These are phyloP conservation scores for Acipenser oxyrinchus DNA, from an alignment of 2,797 vertebrate species.

Conservation along the genomic window DNA sequence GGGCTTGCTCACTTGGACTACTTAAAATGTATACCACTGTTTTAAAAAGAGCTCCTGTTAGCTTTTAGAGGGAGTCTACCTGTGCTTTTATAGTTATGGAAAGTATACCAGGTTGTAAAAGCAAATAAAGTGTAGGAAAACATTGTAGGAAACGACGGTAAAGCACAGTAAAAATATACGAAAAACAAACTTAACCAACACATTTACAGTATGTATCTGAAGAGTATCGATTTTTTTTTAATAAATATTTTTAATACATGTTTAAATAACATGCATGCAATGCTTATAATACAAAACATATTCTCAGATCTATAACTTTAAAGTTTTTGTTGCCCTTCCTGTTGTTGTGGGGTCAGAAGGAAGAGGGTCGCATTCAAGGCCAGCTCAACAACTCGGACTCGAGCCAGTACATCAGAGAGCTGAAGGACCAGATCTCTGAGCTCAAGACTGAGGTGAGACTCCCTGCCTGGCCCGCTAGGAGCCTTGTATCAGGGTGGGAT, in stretches of 20 bases:
- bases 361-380: constrained; percentile 86
- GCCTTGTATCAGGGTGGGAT: neutral
- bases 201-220: too few species aligned
- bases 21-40: too few species aligned
- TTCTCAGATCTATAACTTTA: neutral
- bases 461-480: constrained; percentile 6
- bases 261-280: neutral
- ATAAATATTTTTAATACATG: constrained; percentile 5
- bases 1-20: too few species aligned
- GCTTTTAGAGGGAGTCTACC: too few species aligned
- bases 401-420: constrained; percentile 83
- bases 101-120: too few species aligned
- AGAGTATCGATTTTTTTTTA: neutral
- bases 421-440: constrained; percentile 84
- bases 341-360: constrained; percentile 59
- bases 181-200: too few species aligned
- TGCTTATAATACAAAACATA: too few species aligned
- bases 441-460: constrained; percentile 78
- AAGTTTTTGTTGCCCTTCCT: neutral
- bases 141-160: too few species aligned
- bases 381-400: constrained; percentile 90
- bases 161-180: too few species aligned
- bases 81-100: too few species aligned
- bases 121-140: too few species aligned
- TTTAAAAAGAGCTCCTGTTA: too few species aligned